Base-by-base conservation (phyloP, 2,888 invertebrate genomes). In the Aleiodes alternator region DNA sequence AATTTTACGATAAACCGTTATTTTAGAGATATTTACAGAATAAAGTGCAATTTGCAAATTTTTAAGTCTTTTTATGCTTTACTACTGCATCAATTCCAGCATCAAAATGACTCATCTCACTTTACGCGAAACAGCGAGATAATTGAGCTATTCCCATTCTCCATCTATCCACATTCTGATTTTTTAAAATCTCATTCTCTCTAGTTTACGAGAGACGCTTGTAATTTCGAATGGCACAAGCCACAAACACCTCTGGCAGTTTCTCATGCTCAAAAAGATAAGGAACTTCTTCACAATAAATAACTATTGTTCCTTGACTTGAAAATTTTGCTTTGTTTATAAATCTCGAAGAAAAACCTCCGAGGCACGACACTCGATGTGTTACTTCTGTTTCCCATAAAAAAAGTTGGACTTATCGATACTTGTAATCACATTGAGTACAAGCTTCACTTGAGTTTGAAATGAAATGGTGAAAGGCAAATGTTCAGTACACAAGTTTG, bases 391-490 rank as follows among this genome's bases (percentile, higher is more conserved):
- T 51, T 55, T 59, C 72, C 8, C 56, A 66, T 23, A 11, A 43
- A 66, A 29, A 23, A 43, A 53, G 43, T 12, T 38, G 51, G 66
- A 43, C 55, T 57, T 55, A 55, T 34, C 66, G 51, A 66, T 11
- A 59, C 50, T 57, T 75, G 66, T 75, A 71, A 75, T 75, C 71
- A 64, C 68, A 75, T 71, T 72, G 34, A 38, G 66, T 68, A 68
- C 71, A 66, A 71, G 71, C 64, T 43, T 51, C 29, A 51, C 53
- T 55, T 23, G 38, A 34, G 53, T 23, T 56, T 53, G 34, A 72
- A 71, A 43, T 64, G 31, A 70, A n/a, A 38, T 43, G 23, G 51
- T 72, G 51, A 53, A 50, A 69, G 38, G 50, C n/a, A 59, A 38
- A 34, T 38, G 38, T 61, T 38, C 43, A 23, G 29, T 56, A 56